Evolutionary conservation across 1,140 invertebrate genomes (phyloP), one percentile per base, ranked within the genome.

Genomic region (Frieseomelitta varia): DNA sequence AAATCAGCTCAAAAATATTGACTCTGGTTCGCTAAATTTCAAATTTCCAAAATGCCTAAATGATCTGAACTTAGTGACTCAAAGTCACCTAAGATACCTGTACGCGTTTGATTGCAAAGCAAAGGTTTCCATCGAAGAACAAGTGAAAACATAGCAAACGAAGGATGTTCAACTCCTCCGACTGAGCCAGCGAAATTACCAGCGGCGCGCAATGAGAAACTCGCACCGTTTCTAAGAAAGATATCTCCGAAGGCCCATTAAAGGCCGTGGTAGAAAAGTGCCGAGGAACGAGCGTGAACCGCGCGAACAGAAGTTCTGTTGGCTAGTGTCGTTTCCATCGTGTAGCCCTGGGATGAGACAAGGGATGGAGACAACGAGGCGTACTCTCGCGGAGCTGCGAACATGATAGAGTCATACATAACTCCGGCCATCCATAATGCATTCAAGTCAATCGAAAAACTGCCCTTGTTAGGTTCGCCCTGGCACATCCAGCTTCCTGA

Each of bases 351-450:
- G n/a, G 55, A 65, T 72, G 34, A 8, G 47, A 69, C 61, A 51
- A 11, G 65, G 39, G 79, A 39, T 51, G 76, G 27, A 34, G 30
- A 61, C 61, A 61, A 8, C 58, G 21, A 79, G 56, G 63, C 17
- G 58, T 34, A 47, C 68, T 69, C 68, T 24, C 8, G 21, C 51
- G 4, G 68, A 47, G 67, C 56, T 73, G 82, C 84, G 81, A 78
- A 82, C 90, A 91, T 92, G 92, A 94, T 93, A 92, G 90, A 93
- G 93, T 93, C 92, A 94, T 94, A 93, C 92, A 93, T 93, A 93
- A 93, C 92, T 85, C 87, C 58, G 84, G 85, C 79, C 93, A 94
- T 94, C 92, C 91, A 93, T 94, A 93, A 94, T 94, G 93, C 92
- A 94, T 93, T 93, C 87, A 85, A 86, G 34, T 74, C 84, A 71